Conservation (phyloP, 2,888 invertebrate species). For the Rosalia funebris region DNA sequence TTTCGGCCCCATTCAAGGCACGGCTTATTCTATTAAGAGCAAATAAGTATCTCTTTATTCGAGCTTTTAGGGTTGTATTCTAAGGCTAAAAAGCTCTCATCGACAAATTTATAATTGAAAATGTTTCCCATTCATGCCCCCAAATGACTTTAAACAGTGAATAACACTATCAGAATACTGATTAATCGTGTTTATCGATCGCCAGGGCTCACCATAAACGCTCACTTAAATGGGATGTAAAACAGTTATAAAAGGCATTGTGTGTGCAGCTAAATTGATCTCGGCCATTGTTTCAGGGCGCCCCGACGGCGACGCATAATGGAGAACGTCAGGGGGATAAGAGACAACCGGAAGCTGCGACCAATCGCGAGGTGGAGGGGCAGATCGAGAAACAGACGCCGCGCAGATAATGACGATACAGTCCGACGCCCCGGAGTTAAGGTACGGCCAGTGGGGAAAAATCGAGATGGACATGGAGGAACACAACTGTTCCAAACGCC, state of each 20-base stretch:
- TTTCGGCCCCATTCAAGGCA: conserved; percentile 36
- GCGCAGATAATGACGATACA: conserved; percentile 28
- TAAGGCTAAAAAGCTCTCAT: conserved; percentile 41
- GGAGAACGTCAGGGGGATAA: conserved; percentile 44
- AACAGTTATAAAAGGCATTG: conserved; percentile 28
- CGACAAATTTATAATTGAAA: conserved; percentile 45
- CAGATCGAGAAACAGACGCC: conserved; percentile 39
- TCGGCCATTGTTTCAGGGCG: conserved; percentile 49
- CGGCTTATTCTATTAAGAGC: conserved; percentile 41
- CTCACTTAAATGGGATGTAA: conserved; percentile 31
- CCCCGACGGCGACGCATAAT: conserved; percentile 50
- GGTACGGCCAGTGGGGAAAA: conserved; percentile 4
- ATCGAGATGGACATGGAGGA: background rate
- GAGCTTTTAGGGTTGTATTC: conserved; percentile 40
- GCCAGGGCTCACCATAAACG: conserved; percentile 30
- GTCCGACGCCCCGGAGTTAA: conserved; percentile 14
- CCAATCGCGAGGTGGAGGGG: conserved; percentile 52
- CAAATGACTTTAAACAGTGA: conserved; percentile 36
- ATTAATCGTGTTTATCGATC: conserved; percentile 45
- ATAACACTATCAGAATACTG: conserved; percentile 41
- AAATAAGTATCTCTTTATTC: conserved; percentile 47
- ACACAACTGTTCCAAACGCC: too few species aligned
- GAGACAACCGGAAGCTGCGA: conserved; percentile 56
- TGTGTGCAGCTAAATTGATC: conserved; percentile 28
- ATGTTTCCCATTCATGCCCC: conserved; percentile 39